Percentiles rank a stretch among this genome's conserved stretches.
These are phyloP conservation scores for Raillietiella orientalis DNA, from an alignment of 2,888 invertebrate species.

Conservation along the genomic window DNA sequence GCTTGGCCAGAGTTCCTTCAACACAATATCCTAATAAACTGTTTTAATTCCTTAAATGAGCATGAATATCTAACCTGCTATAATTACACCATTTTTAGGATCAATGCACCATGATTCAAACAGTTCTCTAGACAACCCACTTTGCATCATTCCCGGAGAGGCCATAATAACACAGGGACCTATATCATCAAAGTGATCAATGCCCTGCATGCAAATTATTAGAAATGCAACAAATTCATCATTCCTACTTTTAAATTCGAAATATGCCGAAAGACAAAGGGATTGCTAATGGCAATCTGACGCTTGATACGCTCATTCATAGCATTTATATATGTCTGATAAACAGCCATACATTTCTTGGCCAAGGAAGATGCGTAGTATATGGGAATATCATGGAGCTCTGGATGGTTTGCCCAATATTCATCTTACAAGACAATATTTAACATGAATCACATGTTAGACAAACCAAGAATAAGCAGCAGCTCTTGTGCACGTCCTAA, in stretches of 20 bases:
- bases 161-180: constrained; percentile 99
- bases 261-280: constrained; percentile 93
- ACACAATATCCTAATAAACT: constrained; percentile 34
- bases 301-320: constrained; percentile 93
- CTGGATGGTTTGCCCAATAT: constrained; percentile 88
- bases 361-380: constrained; percentile 97
- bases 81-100: constrained; percentile 87
- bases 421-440: constrained; percentile 29
- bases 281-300: constrained; percentile 92
- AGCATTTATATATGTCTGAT: constrained; percentile 95
- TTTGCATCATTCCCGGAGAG: constrained; percentile 99
- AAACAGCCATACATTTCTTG: constrained; percentile 99
- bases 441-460: not conserved
- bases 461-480: constrained; percentile 42
- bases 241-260: constrained; percentile 43
- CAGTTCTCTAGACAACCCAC: constrained; percentile 75
- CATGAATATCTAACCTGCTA: constrained; percentile 34
- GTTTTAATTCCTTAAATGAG: not conserved
- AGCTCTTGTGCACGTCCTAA: constrained; percentile 88
- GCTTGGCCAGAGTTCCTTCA: constrained; percentile 64
- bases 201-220: constrained; percentile 25
- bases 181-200: constrained; percentile 97
- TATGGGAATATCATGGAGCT: constrained; percentile 90
- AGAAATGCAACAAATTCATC: constrained; percentile 1
- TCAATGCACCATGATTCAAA: constrained; percentile 99